Evolutionary conservation across 2,888 invertebrate species (phyloP).

Genomic region (Balanococcus diminutus): DNA sequence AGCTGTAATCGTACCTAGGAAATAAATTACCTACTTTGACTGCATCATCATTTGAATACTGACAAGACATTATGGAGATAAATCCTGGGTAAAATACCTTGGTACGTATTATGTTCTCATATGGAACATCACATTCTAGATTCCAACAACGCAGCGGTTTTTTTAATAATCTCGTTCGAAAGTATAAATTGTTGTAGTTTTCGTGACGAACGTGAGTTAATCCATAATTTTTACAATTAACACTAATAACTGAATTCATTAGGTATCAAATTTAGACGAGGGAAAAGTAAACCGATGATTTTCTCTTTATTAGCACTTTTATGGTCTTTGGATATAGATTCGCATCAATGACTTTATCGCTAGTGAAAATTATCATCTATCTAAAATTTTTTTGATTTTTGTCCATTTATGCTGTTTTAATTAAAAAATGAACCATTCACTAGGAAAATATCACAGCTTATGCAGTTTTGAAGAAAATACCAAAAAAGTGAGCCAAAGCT

Average conservation of each 20-base stretch:
- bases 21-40: not conserved
- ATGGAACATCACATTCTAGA: too few relatives aligned
- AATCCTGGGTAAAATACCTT: not conserved
- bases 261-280: not conserved
- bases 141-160: too few relatives aligned
- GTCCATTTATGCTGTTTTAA: too few relatives aligned
- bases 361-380: not conserved
- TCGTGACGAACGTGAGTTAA: not conserved
- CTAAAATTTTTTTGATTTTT: not conserved
- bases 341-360: not conserved
- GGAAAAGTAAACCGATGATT: not conserved
- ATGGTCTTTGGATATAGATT: not conserved
- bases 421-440: too few relatives aligned
- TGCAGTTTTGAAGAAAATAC: too few relatives aligned
- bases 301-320: conserved; percentile 2
- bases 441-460: too few relatives aligned
- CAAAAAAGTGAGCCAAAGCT: too few relatives aligned
- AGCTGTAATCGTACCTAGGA: not conserved
- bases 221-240: not conserved
- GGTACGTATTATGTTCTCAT: not conserved
- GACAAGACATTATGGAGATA: not conserved
- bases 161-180: not conserved
- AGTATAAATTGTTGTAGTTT: not conserved
- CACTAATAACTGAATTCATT: not conserved
- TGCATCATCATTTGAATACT: too few relatives aligned